Conservation (phyloP, 2,797 vertebrate species). For the Acridotheres tristis region DNA sequence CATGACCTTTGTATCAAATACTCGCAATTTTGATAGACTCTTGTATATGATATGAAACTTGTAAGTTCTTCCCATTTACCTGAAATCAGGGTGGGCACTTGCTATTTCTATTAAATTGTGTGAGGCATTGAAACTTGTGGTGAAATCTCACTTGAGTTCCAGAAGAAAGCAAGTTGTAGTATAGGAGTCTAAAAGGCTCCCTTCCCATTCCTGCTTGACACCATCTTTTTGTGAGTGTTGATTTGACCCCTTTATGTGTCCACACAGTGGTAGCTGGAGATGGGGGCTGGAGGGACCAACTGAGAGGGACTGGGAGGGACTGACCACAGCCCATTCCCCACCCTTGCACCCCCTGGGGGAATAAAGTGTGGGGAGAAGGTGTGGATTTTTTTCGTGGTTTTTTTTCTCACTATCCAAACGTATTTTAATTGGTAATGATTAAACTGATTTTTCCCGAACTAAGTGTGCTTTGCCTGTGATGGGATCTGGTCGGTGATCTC, state of each 20-base stretch:
- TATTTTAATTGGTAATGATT: neutral
- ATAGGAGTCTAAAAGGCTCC: neutral
- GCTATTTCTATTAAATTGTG: neutral
- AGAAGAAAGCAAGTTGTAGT: neutral
- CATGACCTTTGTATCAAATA: neutral
- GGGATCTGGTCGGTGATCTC: neutral
- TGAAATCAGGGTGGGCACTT: neutral
- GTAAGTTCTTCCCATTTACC: neutral
- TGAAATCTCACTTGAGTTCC: neutral
- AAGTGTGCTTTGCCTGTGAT: neutral
- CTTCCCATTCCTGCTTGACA: neutral
- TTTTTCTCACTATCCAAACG: neutral
- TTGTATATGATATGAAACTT: neutral
- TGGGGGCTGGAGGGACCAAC: neutral
- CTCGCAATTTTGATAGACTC: neutral
- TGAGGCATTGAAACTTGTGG: neutral
- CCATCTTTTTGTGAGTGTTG: neutral
- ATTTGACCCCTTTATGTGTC: neutral
- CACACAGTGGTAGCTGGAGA: accelerated
- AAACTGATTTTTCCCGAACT: neutral
- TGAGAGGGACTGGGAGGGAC: neutral
- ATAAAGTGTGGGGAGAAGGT: neutral
- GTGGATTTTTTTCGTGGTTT: neutral
- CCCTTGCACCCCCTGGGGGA: neutral
- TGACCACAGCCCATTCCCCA: neutral